phyloP scores from a whole-genome alignment of 2,888 invertebrate genomes.

The Erannis defoliaria region DNA sequence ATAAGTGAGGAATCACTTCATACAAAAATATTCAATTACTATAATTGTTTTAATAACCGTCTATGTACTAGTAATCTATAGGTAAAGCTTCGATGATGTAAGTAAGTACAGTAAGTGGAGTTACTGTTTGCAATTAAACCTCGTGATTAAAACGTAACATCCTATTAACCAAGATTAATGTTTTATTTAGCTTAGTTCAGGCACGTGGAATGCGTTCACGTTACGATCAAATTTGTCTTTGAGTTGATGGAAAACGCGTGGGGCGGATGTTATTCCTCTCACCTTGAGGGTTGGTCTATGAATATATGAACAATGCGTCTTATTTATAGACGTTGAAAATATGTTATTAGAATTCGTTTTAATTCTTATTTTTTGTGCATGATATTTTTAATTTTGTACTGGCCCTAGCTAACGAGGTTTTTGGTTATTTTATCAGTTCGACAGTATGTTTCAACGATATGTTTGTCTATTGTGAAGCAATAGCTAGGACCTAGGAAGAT shows the following conservation, averaged over 20 bases:
- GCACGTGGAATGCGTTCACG: constrained; percentile 46
- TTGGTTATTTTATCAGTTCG: too few species aligned
- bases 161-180: constrained; percentile 65
- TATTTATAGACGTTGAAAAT: not conserved
- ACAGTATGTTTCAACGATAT: too few species aligned
- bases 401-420: too few species aligned
- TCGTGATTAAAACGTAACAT: constrained; percentile 46
- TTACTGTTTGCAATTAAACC: constrained; percentile 19
- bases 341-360: too few species aligned
- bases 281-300: constrained; percentile 11
- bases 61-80: not conserved
- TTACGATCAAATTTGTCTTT: constrained; percentile 46
- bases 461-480: too few species aligned
- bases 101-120: constrained; percentile 5
- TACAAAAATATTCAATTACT: too few species aligned
- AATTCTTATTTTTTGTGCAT: too few species aligned
- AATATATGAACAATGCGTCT: not conserved
- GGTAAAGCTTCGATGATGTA: not conserved
- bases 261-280: constrained; percentile 18
- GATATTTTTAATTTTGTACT: too few species aligned
- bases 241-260: constrained; percentile 7
- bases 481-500: too few species aligned
- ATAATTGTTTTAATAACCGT: not conserved
- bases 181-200: constrained; percentile 53
- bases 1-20: too few species aligned